Base-by-base conservation (phyloP, 2,113 vertebrate species). In the Picathartes gymnocephalus region DNA sequence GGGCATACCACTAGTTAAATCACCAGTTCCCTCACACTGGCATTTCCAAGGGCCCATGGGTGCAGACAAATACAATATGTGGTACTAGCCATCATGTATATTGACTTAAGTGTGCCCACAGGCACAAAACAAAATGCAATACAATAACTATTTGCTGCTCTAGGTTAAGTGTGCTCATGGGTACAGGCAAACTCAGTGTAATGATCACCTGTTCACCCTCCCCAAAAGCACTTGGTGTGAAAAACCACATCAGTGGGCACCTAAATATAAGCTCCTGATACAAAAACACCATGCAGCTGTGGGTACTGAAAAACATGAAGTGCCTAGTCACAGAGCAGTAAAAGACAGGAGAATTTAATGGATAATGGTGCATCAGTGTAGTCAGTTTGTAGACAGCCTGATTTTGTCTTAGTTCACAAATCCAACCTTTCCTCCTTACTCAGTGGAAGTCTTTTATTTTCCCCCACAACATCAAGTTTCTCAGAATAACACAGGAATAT, bases 131-230 rank as follows among this genome's bases (percentile, higher is more conserved):
- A 91, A 95, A 97, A 95, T 77, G 94, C 95, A 82, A 62, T 58
- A 88, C 95, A 96, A 94, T 98, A 97, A 97, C 97, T 97, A 60
- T 97, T 97, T 97, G 97, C 97, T 98, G 95, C 97, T 97, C 97
- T 96, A 62, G 97, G 97, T 97, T 98, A 98, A 98, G 93, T 96
- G 96, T 96, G 76, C 97, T 97, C 97, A 58, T 47, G 98, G 97
- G 97, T 97, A 77, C 96, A 73, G 77, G 89, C 90, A 97, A 97
- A 93, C 96, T 97, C 92, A 6, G 69, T 40, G 89, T 94, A 88
- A 97, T 62, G 79, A 97, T 98, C 97, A 97, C 97, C 94, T 83
- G 86, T 84, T 76, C 87, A 57, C 96, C 90, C 93, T 96, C 65
- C 65, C 83, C 54, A 92, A 83, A 97, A 93, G 90, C 81, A 77